These are phyloP conservation scores for Clusia tigrina DNA, from an alignment of 2,888 invertebrate species.

Conservation along the genomic window DNA sequence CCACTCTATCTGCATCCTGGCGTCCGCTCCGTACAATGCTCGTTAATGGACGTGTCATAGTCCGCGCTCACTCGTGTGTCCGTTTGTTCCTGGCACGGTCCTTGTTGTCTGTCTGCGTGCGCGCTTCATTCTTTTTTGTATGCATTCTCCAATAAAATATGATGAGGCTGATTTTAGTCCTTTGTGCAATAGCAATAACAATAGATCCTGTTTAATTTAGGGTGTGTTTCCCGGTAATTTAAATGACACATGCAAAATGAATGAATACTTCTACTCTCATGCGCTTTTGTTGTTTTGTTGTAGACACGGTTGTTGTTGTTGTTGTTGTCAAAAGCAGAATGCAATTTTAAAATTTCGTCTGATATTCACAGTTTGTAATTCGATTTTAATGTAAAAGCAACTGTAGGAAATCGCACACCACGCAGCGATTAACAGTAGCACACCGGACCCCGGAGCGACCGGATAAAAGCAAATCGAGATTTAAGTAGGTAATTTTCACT, in stretches of 20 bases:
- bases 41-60: slow-evolving; percentile 57
- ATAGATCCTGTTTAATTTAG: slow-evolving; percentile 8
- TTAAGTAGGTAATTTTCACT: no score
- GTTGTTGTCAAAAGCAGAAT: neutral
- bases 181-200: slow-evolving; percentile 28
- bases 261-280: neutral
- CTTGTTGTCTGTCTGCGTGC: slow-evolving; percentile 26
- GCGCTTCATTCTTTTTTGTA: slow-evolving; percentile 14
- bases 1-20: neutral
- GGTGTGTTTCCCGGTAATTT: slow-evolving; percentile 8
- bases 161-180: slow-evolving; percentile 49
- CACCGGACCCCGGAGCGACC: no score
- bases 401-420: no score
- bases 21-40: slow-evolving; percentile 23
- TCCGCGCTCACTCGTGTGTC: neutral
- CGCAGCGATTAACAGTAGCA: no score
- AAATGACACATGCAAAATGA: slow-evolving; percentile 4
- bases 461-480: no score
- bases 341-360: neutral
- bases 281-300: neutral
- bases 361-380: neutral
- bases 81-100: slow-evolving; percentile 1
- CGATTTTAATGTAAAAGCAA: no score
- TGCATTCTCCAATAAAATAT: slow-evolving; percentile 52
- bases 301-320: neutral